Evolutionary conservation across 2,888 invertebrate genomes (phyloP), one percentile per base, ranked within the genome.

Genomic region (Pharmacophagus antenor): DNA sequence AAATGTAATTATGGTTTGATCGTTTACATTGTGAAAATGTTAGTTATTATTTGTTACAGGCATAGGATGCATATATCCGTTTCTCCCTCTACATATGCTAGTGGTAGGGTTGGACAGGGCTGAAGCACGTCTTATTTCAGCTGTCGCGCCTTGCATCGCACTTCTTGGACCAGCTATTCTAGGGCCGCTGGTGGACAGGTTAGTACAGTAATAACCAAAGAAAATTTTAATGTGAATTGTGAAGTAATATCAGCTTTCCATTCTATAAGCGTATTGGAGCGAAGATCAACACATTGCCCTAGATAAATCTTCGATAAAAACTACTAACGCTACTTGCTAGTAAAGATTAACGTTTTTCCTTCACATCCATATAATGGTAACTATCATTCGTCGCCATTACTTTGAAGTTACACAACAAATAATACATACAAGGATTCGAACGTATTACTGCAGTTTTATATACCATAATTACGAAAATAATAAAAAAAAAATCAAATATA

Each of bases 31-130:
- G 15, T 15, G 6, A n/a, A n/a, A 37, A 37, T 37, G 6, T 15
- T 15, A 37, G 27, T 27, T 10, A 4, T 37, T 37, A n/a, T 65
- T 63, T 66, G 63, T 61, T 76, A 53, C 83, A 97, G 97, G 95
- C 68, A 88, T 97, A 72, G 96, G 96, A 66, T 95, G 95, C 70
- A 92, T 97, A 65, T 93, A 95, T 72, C 95, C 97, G 7, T 95
- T 96, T 83, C 93, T 97, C 64, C 94, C 95, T 18, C 90, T 95
- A 61, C 96, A 95, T 84, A 95, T 96, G 94, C 85, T 92, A 64
- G 88, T 92, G 62, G 90, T 94, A 65, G 97, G 97, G 1, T 81
- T 98, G 67, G 94, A 94, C 56, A 87, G 93, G 64, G 92, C 93
- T 56, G 96, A 97, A 80, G 93, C 94, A 31, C 93, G 95, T 20